Evolutionary conservation across 2,888 invertebrate species (phyloP), one percentile per base, ranked within the genome.

Genomic region (Agrochola circellaris): DNA sequence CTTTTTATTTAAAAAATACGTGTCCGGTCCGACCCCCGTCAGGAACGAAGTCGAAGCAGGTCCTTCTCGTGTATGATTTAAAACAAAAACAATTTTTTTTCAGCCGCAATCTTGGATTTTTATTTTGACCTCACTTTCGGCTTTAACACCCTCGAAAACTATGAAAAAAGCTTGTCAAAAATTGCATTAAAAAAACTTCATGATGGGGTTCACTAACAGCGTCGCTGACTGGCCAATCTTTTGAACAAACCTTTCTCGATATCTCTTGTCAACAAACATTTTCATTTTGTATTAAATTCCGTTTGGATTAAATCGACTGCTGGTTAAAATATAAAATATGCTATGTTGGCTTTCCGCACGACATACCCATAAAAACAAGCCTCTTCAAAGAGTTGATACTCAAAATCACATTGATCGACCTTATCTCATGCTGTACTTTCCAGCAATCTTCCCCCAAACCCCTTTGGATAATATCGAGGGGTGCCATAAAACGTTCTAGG

Each of bases 381-480:
- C 23, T 17, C 23, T 48, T 61, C 56, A 79, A 54, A 42, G 38
- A 62, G 30, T 73, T 34, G 64, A 69, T 76, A 58, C 13, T 73
- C 54, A 70, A 66, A 51, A 64, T 68, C 60, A 45, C 38, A 62
- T 64, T 30, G 30, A 65, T 68, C 77, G 61, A 54, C 62, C 64
- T 81, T 83, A 83, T 85, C 78, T 70, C 23, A 13, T 73, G 23
- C 76, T 70, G 60, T 85, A 67, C 64, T 65, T 74, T 73, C 62
- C 68, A 77, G 56, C 56, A 86, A 71, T 73, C 60, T 54, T 30
- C 45, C 60, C 48, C 42, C 62, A 42, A 71, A 77, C 70, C 75
- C 45, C 61, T 83, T 38, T 20, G n/a, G 83, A 83, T 86, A 79
- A 73, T 70, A 86, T 86, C 86, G 23, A 73, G 15, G 70, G 65